Evolutionary conservation across 1,140 invertebrate genomes (phyloP).

Genomic region (Caenorhabditis elegans): DNA sequence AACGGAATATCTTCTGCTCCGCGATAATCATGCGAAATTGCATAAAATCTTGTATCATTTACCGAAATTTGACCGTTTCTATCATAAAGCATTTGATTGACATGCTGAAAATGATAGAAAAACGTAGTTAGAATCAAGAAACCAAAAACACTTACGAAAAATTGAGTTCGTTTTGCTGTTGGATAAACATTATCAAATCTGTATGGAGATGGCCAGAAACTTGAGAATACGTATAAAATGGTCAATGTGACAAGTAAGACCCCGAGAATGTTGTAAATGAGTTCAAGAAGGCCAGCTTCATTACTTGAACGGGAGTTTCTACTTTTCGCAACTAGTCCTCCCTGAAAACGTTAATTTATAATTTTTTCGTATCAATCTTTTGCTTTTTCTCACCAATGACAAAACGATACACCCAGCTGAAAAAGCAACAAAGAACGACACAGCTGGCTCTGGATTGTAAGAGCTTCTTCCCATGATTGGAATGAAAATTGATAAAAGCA

Average conservation of each 20-base stretch:
- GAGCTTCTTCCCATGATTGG: constrained; percentile 50
- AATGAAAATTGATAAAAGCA: constrained; percentile 49
- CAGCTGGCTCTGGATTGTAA: constrained; percentile 44
- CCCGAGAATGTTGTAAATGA: not conserved
- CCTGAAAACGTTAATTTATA: not conserved
- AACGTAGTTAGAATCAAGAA: not conserved
- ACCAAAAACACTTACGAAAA: constrained; percentile 30
- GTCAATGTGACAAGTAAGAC: not conserved
- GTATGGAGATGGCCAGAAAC: constrained; percentile 23
- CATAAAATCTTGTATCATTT: constrained; percentile 42
- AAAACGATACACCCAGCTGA: constrained; percentile 42
- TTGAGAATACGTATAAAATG: constrained; percentile 29
- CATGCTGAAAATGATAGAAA: constrained; percentile 45
- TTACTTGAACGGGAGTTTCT: not conserved
- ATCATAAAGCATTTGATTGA: constrained; percentile 35
- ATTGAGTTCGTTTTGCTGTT: constrained; percentile 42
- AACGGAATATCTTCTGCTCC: constrained; percentile 51
- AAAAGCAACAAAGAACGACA: constrained; percentile 38
- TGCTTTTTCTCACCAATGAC: constrained; percentile 30
- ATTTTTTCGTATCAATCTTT: no score
- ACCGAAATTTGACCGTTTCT: constrained; percentile 20
- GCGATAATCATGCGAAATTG: constrained; percentile 46
- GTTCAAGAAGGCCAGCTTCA: not conserved
- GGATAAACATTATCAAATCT: constrained; percentile 37
- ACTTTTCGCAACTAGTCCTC: constrained; percentile 13